phyloP scores from a whole-genome alignment of 2,113 vertebrate species.

The Megaleporinus macrocephalus region DNA sequence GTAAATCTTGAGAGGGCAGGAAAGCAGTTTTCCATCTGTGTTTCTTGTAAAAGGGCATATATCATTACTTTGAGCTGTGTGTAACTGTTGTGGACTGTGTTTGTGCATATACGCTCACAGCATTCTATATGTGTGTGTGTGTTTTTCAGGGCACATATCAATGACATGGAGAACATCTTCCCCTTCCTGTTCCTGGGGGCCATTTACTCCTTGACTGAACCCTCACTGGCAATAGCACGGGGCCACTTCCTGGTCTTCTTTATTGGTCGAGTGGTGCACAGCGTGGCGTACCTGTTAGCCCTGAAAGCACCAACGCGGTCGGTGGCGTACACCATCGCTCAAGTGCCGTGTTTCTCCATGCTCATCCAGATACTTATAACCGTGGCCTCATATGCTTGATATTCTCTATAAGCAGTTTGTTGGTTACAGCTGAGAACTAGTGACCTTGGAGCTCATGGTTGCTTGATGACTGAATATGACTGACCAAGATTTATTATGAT shows the following conservation, averaged over 20 bases:
- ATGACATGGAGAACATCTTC: constrained; percentile 94
- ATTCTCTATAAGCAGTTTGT: neutral
- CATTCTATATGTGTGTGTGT: neutral
- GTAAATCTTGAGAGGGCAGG: too few relatives aligned
- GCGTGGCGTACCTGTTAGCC: constrained; percentile 82
- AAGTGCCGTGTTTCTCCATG: constrained; percentile 92
- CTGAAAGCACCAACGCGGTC: constrained; percentile 87
- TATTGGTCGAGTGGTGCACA: constrained; percentile 82
- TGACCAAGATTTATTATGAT: neutral
- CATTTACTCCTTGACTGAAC: constrained; percentile 86
- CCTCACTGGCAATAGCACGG: constrained; percentile 78
- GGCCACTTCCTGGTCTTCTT: constrained; percentile 90
- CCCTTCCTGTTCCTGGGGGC: constrained; percentile 95
- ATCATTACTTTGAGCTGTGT: neutral
- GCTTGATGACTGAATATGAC: neutral
- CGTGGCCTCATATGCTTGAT: constrained; percentile 73
- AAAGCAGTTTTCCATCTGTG: too few relatives aligned
- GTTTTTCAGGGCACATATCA: constrained; percentile 84
- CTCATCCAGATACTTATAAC: constrained; percentile 86
- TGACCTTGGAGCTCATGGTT: neutral
- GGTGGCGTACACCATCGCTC: constrained; percentile 83
- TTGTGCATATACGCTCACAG: neutral
- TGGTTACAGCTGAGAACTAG: neutral
- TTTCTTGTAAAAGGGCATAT: too few relatives aligned
- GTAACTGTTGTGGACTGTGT: neutral